Conservation (phyloP, 2,888 invertebrate genomes). For the Iphiclides podalirius region DNA sequence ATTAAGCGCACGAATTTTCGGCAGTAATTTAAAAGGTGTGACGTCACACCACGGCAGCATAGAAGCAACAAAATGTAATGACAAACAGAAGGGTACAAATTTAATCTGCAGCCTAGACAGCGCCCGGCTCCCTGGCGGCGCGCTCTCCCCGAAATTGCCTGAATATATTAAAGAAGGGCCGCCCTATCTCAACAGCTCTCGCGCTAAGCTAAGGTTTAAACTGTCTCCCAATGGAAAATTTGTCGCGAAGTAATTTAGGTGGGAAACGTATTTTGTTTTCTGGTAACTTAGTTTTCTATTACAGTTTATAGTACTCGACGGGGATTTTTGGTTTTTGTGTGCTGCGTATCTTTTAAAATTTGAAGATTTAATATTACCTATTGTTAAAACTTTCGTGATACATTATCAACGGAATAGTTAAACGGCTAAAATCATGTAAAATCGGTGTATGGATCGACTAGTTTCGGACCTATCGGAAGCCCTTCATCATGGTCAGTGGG, state of each 20-base stretch:
- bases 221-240: conserved; percentile 49
- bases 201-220: conserved; percentile 53
- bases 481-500: no score
- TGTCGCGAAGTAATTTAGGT: conserved; percentile 29
- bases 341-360: no score
- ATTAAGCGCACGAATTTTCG: no score
- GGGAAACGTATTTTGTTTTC: conserved; percentile 35
- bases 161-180: conserved; percentile 68
- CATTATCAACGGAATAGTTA: no score
- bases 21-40: conserved; percentile 3
- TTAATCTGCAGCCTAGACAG: conserved; percentile 60
- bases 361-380: no score
- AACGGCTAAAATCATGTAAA: no score
- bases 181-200: conserved; percentile 67
- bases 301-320: no score
- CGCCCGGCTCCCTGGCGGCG: conserved; percentile 44
- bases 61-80: conserved; percentile 51
- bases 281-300: no score
- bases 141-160: conserved; percentile 55
- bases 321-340: no score
- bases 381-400: no score
- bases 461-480: no score
- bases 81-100: conserved; percentile 61
- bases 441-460: no score
- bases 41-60: conserved; percentile 32